phyloP scores from a whole-genome alignment of 2,888 invertebrate species.

The Spodoptera exigua region DNA sequence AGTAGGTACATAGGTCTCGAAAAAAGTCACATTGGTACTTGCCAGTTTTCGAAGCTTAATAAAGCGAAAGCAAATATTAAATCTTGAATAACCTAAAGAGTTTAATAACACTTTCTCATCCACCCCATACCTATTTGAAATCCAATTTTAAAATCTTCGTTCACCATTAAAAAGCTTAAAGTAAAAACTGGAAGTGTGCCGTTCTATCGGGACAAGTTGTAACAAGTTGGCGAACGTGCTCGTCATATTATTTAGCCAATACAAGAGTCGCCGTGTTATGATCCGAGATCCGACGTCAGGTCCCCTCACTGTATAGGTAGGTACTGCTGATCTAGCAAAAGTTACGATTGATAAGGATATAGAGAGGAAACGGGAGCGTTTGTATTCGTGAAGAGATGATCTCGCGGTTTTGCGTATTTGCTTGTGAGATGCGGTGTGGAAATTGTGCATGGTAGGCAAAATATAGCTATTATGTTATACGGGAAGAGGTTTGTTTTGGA shows the following conservation, averaged over 20 bases:
- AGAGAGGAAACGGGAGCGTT: neutral
- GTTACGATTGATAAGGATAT: neutral
- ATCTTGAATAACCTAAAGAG: no score
- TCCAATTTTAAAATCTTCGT: conserved; percentile 14
- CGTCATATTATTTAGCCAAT: conserved; percentile 57
- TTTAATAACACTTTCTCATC: neutral
- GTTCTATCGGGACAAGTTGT: conserved; percentile 32
- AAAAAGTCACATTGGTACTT: no score
- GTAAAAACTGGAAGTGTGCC: conserved; percentile 36
- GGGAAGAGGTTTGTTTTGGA: no score
- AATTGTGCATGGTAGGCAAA: no score
- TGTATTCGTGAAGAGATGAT: no score
- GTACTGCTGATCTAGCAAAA: conserved; percentile 30
- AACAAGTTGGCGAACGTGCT: conserved; percentile 51
- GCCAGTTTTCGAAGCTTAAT: no score
- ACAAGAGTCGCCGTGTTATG: conserved; percentile 52
- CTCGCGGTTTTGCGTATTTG: no score
- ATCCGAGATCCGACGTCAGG: conserved; percentile 30
- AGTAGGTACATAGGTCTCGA: no score
- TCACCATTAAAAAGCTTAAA: conserved; percentile 44
- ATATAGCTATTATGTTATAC: no score
- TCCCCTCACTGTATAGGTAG: conserved; percentile 16
- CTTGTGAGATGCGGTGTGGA: no score
- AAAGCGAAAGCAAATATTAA: no score
- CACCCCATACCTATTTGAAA: neutral